phyloP scores from a whole-genome alignment of 2,888 invertebrate species.

The Protonemura montana region DNA sequence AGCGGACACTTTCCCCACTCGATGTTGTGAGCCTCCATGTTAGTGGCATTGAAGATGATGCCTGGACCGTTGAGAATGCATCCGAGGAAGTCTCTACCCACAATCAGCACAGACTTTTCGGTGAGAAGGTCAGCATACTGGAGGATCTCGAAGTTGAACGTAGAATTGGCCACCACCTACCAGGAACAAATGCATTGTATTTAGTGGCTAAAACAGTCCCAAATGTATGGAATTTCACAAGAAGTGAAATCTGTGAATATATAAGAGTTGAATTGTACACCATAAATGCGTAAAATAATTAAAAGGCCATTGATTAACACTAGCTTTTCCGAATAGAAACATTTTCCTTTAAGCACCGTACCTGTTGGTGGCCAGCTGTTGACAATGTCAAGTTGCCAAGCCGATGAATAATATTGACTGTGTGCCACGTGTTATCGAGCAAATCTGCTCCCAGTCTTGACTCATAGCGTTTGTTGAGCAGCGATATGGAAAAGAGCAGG shows the following conservation, averaged over 20 bases:
- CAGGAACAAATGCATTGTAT: slow-evolving; percentile 49
- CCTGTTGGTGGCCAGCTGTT: slow-evolving; percentile 64
- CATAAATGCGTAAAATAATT: too few species aligned
- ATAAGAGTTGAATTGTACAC: too few species aligned
- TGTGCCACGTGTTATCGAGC: slow-evolving; percentile 85
- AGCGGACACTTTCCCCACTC: slow-evolving; percentile 80
- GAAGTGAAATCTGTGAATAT: too few species aligned
- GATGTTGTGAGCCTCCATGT: slow-evolving; percentile 72
- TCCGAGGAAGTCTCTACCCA: slow-evolving; percentile 83
- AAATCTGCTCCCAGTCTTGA: slow-evolving; percentile 72
- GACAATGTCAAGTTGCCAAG: slow-evolving; percentile 67
- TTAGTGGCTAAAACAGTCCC: neutral
- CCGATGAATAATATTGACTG: slow-evolving; percentile 70
- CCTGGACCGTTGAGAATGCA: slow-evolving; percentile 89
- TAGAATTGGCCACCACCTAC: slow-evolving; percentile 79
- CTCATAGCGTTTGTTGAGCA: slow-evolving; percentile 60
- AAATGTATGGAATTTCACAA: too few species aligned
- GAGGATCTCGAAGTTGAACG: slow-evolving; percentile 78
- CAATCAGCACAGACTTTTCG: slow-evolving; percentile 69
- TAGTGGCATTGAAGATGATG: slow-evolving; percentile 74
- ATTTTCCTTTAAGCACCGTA: slow-evolving; percentile 53
- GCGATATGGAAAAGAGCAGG: slow-evolving; percentile 57
- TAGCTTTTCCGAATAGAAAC: too few species aligned
- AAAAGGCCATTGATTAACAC: too few species aligned
- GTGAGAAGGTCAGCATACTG: slow-evolving; percentile 68